phyloP scores from a whole-genome alignment of 2,113 vertebrate species.

The Daubentonia madagascariensis region DNA sequence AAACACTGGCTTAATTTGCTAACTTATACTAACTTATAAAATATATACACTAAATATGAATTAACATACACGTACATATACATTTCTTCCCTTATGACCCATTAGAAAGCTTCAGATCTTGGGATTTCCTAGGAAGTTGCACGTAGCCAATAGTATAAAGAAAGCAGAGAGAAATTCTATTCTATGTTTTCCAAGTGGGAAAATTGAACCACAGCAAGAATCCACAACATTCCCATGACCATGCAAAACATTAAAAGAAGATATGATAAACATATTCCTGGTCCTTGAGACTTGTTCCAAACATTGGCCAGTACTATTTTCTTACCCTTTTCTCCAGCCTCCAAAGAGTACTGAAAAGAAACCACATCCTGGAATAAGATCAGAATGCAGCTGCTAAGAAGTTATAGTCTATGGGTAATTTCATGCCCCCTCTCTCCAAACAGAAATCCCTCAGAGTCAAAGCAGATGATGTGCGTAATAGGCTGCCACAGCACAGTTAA shows the following conservation, averaged over 20 bases:
- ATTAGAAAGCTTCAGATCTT: constrained; percentile 14
- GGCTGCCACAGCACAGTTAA: neutral
- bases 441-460: neutral
- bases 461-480: neutral
- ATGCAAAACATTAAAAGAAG: constrained; percentile 21
- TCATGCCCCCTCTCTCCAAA: neutral
- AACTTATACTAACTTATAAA: constrained; percentile 11
- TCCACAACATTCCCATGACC: neutral
- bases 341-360: constrained; percentile 34
- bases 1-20: constrained; percentile 42
- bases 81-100: neutral
- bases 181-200: constrained; percentile 30
- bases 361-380: constrained; percentile 30
- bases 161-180: neutral
- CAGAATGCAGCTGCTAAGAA: neutral
- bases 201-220: constrained; percentile 34
- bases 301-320: constrained; percentile 22
- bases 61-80: neutral
- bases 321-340: neutral
- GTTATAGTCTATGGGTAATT: constrained; percentile 3
- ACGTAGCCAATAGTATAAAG: neutral
- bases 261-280: constrained; percentile 14
- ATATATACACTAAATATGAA: neutral
- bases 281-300: constrained; percentile 49
- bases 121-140: neutral